Evolutionary conservation across 1,140 invertebrate species (phyloP).

Genomic region (Xylocopa sonorina): DNA sequence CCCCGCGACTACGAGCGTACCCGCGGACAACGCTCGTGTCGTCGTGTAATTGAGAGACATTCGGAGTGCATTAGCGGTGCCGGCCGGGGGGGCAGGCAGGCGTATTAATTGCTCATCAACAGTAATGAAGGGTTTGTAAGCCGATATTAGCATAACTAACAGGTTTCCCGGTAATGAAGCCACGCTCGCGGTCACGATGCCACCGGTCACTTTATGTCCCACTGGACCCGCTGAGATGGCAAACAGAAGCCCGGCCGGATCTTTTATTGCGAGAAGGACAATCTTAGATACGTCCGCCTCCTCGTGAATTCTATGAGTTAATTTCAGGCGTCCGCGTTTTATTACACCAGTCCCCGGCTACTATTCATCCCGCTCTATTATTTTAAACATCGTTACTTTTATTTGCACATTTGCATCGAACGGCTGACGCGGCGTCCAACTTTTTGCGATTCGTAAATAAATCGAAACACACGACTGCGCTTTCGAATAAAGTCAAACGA

Average conservation of each 20-base stretch:
- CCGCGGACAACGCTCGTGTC: constrained; percentile 54
- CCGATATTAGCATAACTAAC: constrained; percentile 78
- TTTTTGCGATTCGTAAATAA: too few relatives aligned
- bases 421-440: too few relatives aligned
- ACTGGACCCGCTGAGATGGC: neutral
- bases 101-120: constrained; percentile 79
- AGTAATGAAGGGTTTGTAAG: constrained; percentile 78
- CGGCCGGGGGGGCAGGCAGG: constrained; percentile 59
- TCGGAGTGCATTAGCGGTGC: constrained; percentile 69
- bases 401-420: too few relatives aligned
- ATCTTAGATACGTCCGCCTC: too few relatives aligned
- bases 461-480: too few relatives aligned
- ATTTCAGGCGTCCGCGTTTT: too few relatives aligned
- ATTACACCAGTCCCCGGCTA: too few relatives aligned
- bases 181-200: constrained; percentile 64
- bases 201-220: constrained; percentile 58
- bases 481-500: too few relatives aligned
- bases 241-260: neutral
- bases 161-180: constrained; percentile 76
- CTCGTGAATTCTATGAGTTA: too few relatives aligned
- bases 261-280: neutral
- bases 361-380: too few relatives aligned
- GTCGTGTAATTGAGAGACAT: constrained; percentile 71
- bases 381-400: too few relatives aligned
- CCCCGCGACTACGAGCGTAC: constrained; percentile 6